Evolutionary conservation across 2,113 vertebrate genomes (phyloP).

Genomic region (Coregonus clupeaformis): DNA sequence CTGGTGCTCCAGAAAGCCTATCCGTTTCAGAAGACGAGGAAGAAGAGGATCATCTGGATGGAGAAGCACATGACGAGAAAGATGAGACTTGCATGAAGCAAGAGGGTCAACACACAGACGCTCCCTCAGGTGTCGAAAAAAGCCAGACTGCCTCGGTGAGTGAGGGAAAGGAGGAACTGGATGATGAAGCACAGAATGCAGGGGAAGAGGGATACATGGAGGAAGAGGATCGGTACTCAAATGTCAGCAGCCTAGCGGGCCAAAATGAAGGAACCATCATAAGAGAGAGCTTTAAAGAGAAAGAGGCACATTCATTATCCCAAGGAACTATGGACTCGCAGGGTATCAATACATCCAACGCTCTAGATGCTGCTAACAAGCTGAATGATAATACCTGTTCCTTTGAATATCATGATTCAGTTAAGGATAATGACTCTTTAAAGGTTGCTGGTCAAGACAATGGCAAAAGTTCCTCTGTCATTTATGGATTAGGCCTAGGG

Average conservation of each 20-base stretch:
- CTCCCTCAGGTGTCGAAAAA: neutral
- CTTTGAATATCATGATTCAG: neutral
- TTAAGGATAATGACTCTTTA: neutral
- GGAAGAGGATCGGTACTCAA: constrained; percentile 10
- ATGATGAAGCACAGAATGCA: constrained; percentile 1
- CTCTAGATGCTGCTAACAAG: constrained; percentile 9
- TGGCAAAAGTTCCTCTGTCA: neutral
- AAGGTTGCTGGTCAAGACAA: neutral
- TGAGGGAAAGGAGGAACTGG: neutral
- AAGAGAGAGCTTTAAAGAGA: constrained; percentile 20
- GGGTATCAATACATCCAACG: neutral
- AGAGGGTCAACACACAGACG: neutral
- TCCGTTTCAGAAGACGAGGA: neutral
- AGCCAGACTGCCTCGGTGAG: neutral
- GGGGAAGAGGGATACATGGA: neutral
- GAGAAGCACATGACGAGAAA: too few species aligned
- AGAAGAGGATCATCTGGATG: neutral
- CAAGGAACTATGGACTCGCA: neutral
- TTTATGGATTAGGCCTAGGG: neutral
- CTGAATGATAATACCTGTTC: constrained; percentile 4
- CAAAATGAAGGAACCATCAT: constrained; percentile 13
- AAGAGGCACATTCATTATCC: constrained; percentile 15
- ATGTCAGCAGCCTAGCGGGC: neutral
- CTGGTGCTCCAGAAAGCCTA: neutral
- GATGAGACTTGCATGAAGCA: too few species aligned